Conservation (phyloP, 2,888 invertebrate genomes). For the Myopa tessellatipennis region DNA sequence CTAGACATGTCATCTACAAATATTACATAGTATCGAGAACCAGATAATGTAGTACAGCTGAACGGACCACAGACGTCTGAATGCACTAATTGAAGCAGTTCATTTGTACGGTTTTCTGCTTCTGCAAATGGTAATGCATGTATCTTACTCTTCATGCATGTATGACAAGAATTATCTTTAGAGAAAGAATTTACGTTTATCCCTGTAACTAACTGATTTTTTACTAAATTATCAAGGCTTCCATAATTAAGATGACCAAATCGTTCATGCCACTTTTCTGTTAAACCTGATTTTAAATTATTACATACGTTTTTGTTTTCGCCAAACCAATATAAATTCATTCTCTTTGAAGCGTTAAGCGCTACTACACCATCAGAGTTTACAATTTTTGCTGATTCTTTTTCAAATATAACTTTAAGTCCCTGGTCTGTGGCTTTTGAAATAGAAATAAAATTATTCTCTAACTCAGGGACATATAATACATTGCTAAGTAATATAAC, state of each 20-base stretch:
- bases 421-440: neutral
- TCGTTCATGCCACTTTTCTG: neutral
- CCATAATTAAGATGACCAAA: constrained; percentile 9
- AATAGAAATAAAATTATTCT: constrained; percentile 8
- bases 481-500: neutral
- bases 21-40: constrained; percentile 35
- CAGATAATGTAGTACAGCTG: constrained; percentile 21
- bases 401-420: neutral
- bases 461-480: constrained; percentile 8
- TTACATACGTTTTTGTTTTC: neutral
- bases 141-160: constrained; percentile 9
- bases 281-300: neutral
- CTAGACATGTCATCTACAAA: constrained; percentile 36
- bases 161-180: neutral
- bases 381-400: neutral
- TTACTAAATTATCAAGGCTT: neutral
- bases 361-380: neutral
- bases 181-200: neutral
- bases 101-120: constrained; percentile 8
- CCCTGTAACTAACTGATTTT: neutral
- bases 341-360: neutral
- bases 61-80: constrained; percentile 39
- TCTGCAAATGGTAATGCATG: constrained; percentile 3
- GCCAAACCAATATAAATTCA: neutral
- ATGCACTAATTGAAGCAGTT: constrained; percentile 34